These are phyloP conservation scores for Aphaenogaster ashmeadi DNA, from an alignment of 1,140 invertebrate genomes.

Conservation along the genomic window DNA sequence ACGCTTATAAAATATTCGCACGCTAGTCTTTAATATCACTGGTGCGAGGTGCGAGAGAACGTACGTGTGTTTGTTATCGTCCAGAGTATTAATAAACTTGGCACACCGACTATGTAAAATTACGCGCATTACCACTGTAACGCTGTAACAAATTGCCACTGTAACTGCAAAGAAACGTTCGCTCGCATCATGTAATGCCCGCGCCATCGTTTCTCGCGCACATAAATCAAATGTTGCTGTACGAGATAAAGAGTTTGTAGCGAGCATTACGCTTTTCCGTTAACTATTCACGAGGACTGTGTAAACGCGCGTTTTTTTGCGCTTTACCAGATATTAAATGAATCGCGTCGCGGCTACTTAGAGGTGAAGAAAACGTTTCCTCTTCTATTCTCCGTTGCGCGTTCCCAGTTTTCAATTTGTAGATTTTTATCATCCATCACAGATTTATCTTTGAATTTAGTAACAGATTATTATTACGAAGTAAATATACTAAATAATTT, in stretches of 20 bases:
- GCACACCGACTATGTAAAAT: conserved; percentile 51
- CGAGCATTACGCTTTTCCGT: conserved; percentile 38
- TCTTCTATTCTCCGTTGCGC: not conserved
- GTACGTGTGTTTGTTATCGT: conserved; percentile 26
- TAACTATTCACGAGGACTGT: not conserved
- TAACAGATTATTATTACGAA: not conserved
- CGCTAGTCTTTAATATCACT: conserved; percentile 5
- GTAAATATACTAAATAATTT: not conserved
- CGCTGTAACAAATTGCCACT: conserved; percentile 41
- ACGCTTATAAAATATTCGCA: conserved; percentile 33
- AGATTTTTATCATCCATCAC: not conserved
- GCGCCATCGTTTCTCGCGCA: conserved; percentile 35
- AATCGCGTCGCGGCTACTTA: conserved; percentile 12
- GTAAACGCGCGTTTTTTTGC: not conserved
- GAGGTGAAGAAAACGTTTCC: not conserved
- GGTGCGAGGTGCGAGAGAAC: not conserved
- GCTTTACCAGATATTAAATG: conserved; percentile 16
- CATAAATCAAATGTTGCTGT: conserved; percentile 54
- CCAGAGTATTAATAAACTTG: conserved; percentile 46
- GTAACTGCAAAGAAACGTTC: conserved; percentile 55
- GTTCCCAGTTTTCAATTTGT: not conserved
- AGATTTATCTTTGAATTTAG: not conserved
- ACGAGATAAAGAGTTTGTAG: conserved; percentile 45
- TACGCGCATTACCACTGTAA: conserved; percentile 27
- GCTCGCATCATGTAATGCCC: conserved; percentile 40